Evolutionary conservation across 2,113 vertebrate species (phyloP).

Genomic region (Cairina moschata): DNA sequence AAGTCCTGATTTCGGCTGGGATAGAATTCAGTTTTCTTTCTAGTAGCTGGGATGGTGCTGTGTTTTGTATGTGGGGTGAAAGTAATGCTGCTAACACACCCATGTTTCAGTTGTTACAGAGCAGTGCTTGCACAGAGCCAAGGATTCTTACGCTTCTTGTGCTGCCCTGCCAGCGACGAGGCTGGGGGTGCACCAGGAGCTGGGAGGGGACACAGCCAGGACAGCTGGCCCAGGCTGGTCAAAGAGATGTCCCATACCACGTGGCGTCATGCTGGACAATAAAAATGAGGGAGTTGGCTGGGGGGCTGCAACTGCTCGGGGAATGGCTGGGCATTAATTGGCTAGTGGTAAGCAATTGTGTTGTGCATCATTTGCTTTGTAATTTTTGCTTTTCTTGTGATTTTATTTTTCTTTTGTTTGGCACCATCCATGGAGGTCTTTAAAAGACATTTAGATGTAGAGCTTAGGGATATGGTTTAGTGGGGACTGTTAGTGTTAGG

Average conservation of each 20-base stretch:
- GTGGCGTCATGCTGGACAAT: neutral
- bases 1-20: neutral
- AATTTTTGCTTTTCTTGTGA: neutral
- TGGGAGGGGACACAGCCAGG: neutral
- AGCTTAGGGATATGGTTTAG: too few relatives aligned
- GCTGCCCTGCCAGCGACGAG: neutral
- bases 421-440: too few relatives aligned
- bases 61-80: neutral
- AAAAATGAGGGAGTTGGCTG: neutral
- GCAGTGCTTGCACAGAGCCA: neutral
- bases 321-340: neutral
- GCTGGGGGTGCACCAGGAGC: neutral
- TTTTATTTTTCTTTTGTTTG: neutral
- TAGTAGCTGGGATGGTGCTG: neutral
- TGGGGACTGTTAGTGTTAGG: too few relatives aligned
- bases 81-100: neutral
- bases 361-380: neutral
- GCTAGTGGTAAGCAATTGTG: neutral
- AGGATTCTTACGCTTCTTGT: neutral
- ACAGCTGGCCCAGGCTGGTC: neutral
- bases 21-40: neutral
- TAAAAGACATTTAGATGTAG: too few relatives aligned
- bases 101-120: neutral
- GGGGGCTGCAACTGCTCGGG: neutral
- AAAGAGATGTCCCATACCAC: neutral